Evolutionary conservation across 2,797 vertebrate genomes (phyloP), one percentile per base, ranked within the genome.

Genomic region (Columba guinea): DNA sequence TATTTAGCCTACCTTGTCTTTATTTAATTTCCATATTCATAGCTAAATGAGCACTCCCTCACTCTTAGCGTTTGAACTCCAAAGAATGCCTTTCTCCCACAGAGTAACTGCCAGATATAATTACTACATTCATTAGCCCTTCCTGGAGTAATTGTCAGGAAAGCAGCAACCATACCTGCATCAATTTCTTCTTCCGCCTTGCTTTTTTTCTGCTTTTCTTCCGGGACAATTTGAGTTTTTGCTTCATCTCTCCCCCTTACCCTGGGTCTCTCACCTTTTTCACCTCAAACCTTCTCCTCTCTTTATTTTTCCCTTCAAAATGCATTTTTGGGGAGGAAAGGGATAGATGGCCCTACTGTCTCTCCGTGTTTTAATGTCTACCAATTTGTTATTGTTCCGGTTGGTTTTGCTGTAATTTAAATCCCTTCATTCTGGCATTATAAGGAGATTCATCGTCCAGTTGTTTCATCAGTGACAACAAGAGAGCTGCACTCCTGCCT

Each of bases 141-240:
- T 96, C 88, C 95, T 95, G 93, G 48, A 87, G 59, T 93, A 95
- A 92, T 89, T 95, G 52, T 95, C 77, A 92, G 70, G 56, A 78
- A 95, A 95, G 81, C 12, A 18, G 52, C 69, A 95, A 73, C 77
- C 55, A 32, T 81, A 71, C 48, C n/a, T 48, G 60, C 73, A 94
- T 60, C 51, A 48, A 18, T 55, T 89, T 71, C 83, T 90, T 73
- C 87, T 81, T 94, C 78, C 78, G 84, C 55, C 28, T 83, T 37
- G 62, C 20, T 76, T 77, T 84, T 86, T 76, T 59, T 37, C 69
- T 91, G 48, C 69, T 76, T 84, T 94, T 32, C 63, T 88, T 96
- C 49, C 70, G 79, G 80, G 63, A 82, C 68, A 92, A 60, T 79
- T 41, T 23, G 16, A 68, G 18, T 27, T 64, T 77, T 41, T 76